phyloP scores from a whole-genome alignment of 2,888 invertebrate genomes.

The Dorcus hopei region DNA sequence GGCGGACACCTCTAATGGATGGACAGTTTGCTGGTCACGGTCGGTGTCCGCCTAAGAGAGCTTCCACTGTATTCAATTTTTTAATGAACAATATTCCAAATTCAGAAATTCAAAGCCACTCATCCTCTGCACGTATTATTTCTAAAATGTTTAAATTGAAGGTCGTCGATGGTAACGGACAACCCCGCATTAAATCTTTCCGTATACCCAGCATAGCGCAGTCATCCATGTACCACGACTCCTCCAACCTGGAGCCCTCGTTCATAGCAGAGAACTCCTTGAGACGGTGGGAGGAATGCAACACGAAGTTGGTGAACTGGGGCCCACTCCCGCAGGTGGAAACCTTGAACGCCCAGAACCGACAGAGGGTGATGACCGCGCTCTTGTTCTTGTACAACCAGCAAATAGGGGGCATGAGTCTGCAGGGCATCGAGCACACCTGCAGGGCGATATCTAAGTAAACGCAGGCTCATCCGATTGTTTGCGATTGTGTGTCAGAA shows the following conservation, averaged over 20 bases:
- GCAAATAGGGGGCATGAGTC: slow-evolving; percentile 75
- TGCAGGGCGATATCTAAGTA: slow-evolving; percentile 79
- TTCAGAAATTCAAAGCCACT: neutral
- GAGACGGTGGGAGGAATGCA: slow-evolving; percentile 83
- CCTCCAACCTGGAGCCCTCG: slow-evolving; percentile 70
- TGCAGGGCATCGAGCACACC: slow-evolving; percentile 74
- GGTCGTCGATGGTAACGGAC: slow-evolving; percentile 77
- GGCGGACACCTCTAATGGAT: no score
- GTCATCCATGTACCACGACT: slow-evolving; percentile 91
- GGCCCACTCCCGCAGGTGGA: slow-evolving; percentile 90
- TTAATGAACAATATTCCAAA: neutral
- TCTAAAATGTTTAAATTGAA: slow-evolving; percentile 21
- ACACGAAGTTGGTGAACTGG: slow-evolving; percentile 83
- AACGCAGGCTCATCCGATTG: slow-evolving; percentile 24
- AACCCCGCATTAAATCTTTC: slow-evolving; percentile 80
- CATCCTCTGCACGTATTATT: neutral
- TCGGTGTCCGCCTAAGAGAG: no score
- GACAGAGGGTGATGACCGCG: slow-evolving; percentile 85
- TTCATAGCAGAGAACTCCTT: slow-evolving; percentile 82
- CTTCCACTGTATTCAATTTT: no score
- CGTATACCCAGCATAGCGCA: slow-evolving; percentile 87
- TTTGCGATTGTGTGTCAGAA: neutral
- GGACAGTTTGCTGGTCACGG: no score
- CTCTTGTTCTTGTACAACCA: slow-evolving; percentile 85
- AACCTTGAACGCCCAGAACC: slow-evolving; percentile 85